Base-by-base conservation (phyloP, 2,113 vertebrate genomes). In the Channa argus region DNA sequence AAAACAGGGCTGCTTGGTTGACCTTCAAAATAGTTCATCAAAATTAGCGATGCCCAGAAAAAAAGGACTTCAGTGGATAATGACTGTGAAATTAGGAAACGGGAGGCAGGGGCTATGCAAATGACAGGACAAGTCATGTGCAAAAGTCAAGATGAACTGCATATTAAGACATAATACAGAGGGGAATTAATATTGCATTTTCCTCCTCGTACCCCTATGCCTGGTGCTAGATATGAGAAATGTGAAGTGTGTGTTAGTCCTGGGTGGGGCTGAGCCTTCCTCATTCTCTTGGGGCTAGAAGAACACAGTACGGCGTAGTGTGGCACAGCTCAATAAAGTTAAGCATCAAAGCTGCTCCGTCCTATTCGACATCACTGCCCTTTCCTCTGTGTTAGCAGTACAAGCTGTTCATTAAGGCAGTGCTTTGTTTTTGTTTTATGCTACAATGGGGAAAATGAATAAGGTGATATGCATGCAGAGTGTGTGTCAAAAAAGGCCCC, bases 21-120 rank as follows among this genome's bases (percentile, higher is more conserved):
- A 98, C 97, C 96, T 98, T 98, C 96, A 97, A 93, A 95, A 96
- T 97, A 96, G 95, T 97, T 98, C 95, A 96, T 98, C 96, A 97
- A 97, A 98, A 97, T 98, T 97, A 97, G 96, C 96, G 94, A 96
- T 96, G 96, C 96, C 94, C 94, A 96, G 95, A 96, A 96, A 96
- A 96, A 96, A 95, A 94, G 94, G 95, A 96, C 96, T 95, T 96
- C 94, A 94, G 95, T 95, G 96, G 96, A 98, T 98, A 98, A 99
- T 96, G 96, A 97, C 95, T 97, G 96, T 97, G 96, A 99, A 98
- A 99, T 98, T 96, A 96, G 95, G 95, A 81, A 95, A 95, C 91
- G 94, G 95, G 95, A 95, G 95, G 94, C 94, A 91, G 91, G 92
- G 89, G 86, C 94, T 96, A 95, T 96, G 96, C 96, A 97, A 96